Percentiles rank a stretch among this genome's conserved stretches.
Conservation (phyloP, 2,888 invertebrate genomes). For the Leucania comma region DNA sequence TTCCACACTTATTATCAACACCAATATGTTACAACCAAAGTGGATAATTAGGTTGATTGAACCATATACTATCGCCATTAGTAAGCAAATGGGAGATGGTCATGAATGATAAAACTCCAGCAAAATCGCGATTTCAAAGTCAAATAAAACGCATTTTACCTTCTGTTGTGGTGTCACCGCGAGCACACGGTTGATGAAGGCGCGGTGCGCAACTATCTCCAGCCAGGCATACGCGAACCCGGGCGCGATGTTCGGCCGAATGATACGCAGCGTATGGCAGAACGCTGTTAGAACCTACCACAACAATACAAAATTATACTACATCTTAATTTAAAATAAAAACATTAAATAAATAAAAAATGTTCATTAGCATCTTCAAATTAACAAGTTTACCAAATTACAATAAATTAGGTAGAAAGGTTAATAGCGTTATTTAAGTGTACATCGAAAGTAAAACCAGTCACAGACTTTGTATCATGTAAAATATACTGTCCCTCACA, state of each 20-base stretch:
- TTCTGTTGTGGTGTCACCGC: constrained; percentile 98
- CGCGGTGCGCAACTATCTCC: constrained; percentile 98
- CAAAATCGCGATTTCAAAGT: background rate
- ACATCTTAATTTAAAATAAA: no score
- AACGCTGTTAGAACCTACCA: constrained; percentile 96
- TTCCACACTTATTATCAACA: background rate
- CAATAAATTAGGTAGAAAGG: no score
- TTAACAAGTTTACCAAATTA: no score
- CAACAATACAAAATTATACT: constrained; percentile 19
- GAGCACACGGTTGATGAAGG: constrained; percentile 98
- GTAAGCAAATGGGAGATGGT: constrained; percentile 15
- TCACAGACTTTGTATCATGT: constrained; percentile 16
- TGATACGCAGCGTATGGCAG: constrained; percentile 98
- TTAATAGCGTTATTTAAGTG: no score
- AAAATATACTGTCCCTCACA: constrained; percentile 31
- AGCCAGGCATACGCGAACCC: constrained; percentile 99
- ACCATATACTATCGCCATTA: background rate
- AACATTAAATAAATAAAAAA: no score
- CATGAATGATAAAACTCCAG: constrained; percentile 8
- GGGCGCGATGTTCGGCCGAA: constrained; percentile 97
- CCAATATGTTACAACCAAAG: background rate
- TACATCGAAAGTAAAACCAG: constrained; percentile 1
- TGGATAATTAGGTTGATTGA: background rate
- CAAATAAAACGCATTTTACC: constrained; percentile 75
- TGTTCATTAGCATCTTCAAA: no score